Evolutionary conservation across 2,797 vertebrate species (phyloP).

Genomic region (Ammospiza maritima): DNA sequence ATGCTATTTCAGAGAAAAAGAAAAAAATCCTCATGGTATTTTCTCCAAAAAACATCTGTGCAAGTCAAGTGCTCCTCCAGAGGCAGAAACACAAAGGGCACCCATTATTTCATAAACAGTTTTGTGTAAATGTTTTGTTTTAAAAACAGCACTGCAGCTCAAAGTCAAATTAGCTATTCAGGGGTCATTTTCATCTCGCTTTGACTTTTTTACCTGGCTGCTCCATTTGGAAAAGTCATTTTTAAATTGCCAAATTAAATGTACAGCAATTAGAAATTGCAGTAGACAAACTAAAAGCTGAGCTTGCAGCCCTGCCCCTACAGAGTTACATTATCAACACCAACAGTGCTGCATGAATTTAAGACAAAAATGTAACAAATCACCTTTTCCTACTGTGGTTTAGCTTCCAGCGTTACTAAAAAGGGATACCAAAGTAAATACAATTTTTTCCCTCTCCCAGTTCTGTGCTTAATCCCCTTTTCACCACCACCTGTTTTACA

Average conservation of each 20-base stretch:
- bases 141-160: neutral
- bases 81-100: neutral
- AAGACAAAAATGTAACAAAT: neutral
- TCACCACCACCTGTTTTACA: neutral
- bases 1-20: neutral
- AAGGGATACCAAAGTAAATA: neutral
- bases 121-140: neutral
- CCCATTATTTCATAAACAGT: neutral
- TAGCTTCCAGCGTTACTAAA: neutral
- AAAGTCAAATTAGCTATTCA: neutral
- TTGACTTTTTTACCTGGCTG: neutral
- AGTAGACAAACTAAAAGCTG: neutral
- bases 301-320: neutral
- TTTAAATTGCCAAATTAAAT: neutral
- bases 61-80: neutral
- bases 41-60: fast-evolving
- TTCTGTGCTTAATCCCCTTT: neutral
- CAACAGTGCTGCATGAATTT: neutral
- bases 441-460: fast-evolving
- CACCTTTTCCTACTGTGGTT: neutral
- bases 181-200: neutral
- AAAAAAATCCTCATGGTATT: neutral
- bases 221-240: neutral
- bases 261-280: neutral
- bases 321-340: neutral